Base-by-base conservation (phyloP, 2,888 invertebrate species). In the Pyrgus malvae region DNA sequence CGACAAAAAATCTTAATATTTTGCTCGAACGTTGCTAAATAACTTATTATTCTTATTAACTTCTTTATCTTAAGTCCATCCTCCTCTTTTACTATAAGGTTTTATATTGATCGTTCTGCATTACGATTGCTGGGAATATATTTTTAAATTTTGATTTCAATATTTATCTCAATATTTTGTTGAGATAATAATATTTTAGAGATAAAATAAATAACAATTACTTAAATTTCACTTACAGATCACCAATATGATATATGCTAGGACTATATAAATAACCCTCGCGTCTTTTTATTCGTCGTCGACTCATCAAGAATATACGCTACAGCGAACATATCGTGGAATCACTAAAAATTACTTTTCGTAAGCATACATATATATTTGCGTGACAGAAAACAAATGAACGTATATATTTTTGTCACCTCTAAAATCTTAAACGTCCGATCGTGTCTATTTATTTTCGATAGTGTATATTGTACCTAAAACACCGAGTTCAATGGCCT, bases 401-500 rank as follows among this genome's bases (percentile, higher is more conserved):
- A 48, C 54, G 60, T 58, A 65, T 59, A 64, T 65, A 69, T 69
- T 64, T 66, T 64, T 63, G 70, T 65, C 68, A 66, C 69, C 62
- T 72, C 68, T 65, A 66, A 68, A 46, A 70, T 57, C 31, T 64
- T 59, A 59, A 61, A 51, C 62, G 58, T 60, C 56, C 51, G 63
- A 59, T 48, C 59, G 46, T 62, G 60, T 49, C 59, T 55, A 60
- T 66, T 61, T 62, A 64, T 65, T 61, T 62, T 57, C 63, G 69
- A 68, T 71, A 72, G 59, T 66, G 65, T 65, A 23, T 53, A 12
- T 73, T 75, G 78, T 76, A 73, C 78, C 79, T 76, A 78, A 72
- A 76, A 68, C 76, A 62, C 56, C 38, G 66, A 67, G 87, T 78
- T 88, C 78, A 81, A 78, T 60, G 78, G 46, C 80, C 88, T 82